Conservation (phyloP, 2,113 vertebrate genomes). For the Nycticebus coucang region DNA sequence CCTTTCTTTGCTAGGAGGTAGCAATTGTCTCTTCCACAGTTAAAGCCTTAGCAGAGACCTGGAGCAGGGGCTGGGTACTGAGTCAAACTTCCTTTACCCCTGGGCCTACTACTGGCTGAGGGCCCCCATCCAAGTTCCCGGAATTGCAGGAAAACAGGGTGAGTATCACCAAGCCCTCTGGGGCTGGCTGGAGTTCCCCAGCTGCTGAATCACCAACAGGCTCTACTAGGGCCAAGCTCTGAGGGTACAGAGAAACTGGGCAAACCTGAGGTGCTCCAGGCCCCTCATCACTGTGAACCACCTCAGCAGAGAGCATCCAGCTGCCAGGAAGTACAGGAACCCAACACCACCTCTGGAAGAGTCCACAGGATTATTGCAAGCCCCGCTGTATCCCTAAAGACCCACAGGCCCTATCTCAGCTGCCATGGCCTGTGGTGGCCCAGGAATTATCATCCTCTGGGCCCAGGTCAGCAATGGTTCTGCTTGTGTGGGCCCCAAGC, state of each 20-base stretch:
- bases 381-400: rapidly evolving
- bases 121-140: neutral
- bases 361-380: neutral
- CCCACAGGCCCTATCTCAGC: neutral
- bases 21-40: neutral
- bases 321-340: neutral
- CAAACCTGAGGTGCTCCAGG: neutral
- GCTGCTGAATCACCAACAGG: conserved; percentile 65
- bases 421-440: neutral
- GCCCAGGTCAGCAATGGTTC: neutral
- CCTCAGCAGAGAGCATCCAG: too few relatives aligned
- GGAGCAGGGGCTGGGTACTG: conserved; percentile 14
- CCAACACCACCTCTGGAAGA: neutral
- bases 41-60: conserved; percentile 48
- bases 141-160: neutral
- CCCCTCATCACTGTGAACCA: neutral
- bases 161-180: neutral
- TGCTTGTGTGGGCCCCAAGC: neutral
- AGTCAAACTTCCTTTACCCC: conserved; percentile 62
- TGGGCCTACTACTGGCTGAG: neutral
- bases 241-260: neutral
- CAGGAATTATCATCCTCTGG: neutral
- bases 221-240: neutral
- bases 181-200: conserved; percentile 5
- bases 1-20: neutral